Conservation (phyloP, 2,797 vertebrate species). For the Rachycentron canadum region DNA sequence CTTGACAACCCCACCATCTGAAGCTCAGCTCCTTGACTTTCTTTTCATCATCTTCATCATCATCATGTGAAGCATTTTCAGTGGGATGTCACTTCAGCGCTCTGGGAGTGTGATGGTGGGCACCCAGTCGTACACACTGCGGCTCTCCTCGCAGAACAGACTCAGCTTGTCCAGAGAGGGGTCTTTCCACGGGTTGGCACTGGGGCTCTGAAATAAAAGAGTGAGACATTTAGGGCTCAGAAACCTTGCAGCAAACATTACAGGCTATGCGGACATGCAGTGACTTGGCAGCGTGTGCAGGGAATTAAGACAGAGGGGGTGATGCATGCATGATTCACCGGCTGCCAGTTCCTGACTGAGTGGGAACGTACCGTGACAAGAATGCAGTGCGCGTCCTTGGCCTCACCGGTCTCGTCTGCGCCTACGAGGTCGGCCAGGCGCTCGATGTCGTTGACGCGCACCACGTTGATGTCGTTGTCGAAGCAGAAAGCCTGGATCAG, state of each 20-base stretch:
- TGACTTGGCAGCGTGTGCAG: conserved; percentile 21
- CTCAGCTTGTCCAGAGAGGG: conserved; percentile 91
- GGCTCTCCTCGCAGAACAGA: conserved; percentile 94
- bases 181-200: conserved; percentile 93
- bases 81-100: conserved; percentile 80
- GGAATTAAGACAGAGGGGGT: conserved; percentile 42
- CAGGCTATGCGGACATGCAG: conserved; percentile 7
- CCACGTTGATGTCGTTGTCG: conserved; percentile 97
- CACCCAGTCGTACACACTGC: conserved; percentile 94
- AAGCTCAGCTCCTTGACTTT: conserved; percentile 79
- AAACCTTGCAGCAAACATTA: neutral
- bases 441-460: conserved; percentile 92
- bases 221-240: conserved; percentile 26
- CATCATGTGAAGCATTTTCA: conserved; percentile 60
- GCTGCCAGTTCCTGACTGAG: conserved; percentile 44
- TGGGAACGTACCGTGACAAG: conserved; percentile 92
- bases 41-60: conserved; percentile 68
- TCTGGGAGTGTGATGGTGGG: conserved; percentile 93
- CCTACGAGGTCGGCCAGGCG: conserved; percentile 91
- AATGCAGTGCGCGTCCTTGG: conserved; percentile 95
- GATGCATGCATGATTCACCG: conserved; percentile 62
- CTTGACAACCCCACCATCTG: conserved; percentile 80
- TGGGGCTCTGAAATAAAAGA: conserved; percentile 87
- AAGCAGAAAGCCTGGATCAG: conserved; percentile 99
- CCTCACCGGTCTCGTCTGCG: conserved; percentile 87